Percentiles rank a stretch among this genome's conserved stretches.
These are phyloP conservation scores for Clarias platycephalus DNA, from an alignment of 2,797 vertebrate species.

Conservation along the genomic window DNA sequence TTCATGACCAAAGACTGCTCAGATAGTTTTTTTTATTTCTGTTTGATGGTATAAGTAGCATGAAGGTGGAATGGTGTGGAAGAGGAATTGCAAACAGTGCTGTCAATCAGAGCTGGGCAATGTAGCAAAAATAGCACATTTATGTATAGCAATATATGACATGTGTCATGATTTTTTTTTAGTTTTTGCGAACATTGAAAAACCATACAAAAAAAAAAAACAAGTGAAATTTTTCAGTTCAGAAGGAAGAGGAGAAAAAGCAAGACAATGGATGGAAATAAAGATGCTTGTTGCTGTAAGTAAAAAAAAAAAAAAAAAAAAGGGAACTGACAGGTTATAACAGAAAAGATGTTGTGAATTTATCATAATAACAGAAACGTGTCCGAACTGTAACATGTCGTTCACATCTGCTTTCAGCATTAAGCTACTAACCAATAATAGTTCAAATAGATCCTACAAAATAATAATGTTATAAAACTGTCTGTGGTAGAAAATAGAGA, in stretches of 20 bases:
- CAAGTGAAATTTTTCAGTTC: background rate
- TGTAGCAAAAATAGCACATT: background rate
- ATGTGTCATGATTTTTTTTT: background rate
- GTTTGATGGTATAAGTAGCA: background rate
- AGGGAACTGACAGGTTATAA: background rate
- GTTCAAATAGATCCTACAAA: background rate
- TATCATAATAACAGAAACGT: background rate
- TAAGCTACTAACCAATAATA: background rate
- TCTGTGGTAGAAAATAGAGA: too few species aligned
- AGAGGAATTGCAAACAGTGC: background rate
- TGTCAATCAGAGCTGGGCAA: background rate
- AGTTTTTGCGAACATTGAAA: background rate
- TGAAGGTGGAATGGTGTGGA: background rate
- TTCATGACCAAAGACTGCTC: background rate
- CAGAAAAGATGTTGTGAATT: background rate
- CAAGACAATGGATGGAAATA: too few species aligned
- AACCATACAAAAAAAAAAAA: background rate
- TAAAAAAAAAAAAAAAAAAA: background rate
- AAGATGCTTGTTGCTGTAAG: background rate
- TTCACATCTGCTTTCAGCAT: background rate
- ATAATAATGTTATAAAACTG: background rate
- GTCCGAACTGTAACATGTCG: background rate
- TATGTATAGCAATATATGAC: background rate
- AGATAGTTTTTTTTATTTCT: background rate
- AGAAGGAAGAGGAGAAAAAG: background rate